A percentile compares a stretch with the other conserved stretches of the same genome.
These are phyloP conservation scores for Atlantisia rogersi DNA, from an alignment of 2,113 vertebrate species.

Conservation along the genomic window DNA sequence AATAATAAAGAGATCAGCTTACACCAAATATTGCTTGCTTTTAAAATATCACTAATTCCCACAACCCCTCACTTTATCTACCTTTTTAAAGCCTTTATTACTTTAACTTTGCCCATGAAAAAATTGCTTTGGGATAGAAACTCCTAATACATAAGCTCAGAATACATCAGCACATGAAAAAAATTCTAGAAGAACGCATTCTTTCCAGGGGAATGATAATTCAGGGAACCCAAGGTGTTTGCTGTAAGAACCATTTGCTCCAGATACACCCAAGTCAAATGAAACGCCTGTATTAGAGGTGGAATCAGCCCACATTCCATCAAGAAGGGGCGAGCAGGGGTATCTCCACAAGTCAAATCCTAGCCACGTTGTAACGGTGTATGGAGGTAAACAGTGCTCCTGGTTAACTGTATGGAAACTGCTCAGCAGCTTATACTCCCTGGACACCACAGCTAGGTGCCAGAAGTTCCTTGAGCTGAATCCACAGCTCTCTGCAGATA, in stretches of 20 bases:
- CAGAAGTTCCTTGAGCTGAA: background rate
- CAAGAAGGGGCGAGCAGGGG: background rate
- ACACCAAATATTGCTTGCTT: background rate
- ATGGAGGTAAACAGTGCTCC: background rate
- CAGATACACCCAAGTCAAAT: background rate
- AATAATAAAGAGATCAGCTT: background rate
- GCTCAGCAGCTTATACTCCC: background rate
- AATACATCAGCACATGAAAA: background rate
- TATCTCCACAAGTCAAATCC: background rate
- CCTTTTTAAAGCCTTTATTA: background rate
- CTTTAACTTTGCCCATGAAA: background rate
- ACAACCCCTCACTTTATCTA: background rate
- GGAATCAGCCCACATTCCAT: background rate
- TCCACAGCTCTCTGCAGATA: background rate
- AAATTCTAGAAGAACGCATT: background rate
- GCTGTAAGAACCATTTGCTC: background rate
- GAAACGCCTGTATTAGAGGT: background rate
- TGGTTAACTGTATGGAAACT: rapidly evolving
- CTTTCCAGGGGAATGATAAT: background rate
- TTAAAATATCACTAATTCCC: background rate
- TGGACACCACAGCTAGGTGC: background rate
- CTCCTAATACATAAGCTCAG: background rate
- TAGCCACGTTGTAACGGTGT: background rate
- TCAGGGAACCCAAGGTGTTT: background rate
- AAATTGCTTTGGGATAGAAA: background rate